phyloP scores from a whole-genome alignment of 2,113 vertebrate species.

The Ptilonorhynchus violaceus region DNA sequence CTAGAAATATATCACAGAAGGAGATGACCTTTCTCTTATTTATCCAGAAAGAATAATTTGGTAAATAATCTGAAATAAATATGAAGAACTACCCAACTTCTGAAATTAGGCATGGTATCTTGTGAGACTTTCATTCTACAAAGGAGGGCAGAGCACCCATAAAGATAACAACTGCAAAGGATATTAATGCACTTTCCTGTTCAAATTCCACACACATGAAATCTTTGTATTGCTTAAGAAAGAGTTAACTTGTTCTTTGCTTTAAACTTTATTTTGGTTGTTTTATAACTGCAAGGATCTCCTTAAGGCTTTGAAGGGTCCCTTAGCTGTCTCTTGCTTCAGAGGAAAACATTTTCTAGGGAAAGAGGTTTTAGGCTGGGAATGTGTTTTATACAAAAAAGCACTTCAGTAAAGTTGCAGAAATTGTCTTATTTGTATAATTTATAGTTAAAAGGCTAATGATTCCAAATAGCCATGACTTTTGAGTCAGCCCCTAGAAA shows the following conservation, averaged over 20 bases:
- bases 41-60: not conserved
- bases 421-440: not conserved
- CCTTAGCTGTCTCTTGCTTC: not conserved
- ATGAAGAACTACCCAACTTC: not conserved
- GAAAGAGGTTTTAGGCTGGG: not conserved
- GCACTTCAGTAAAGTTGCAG: not conserved
- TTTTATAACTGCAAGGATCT: not conserved
- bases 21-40: not conserved
- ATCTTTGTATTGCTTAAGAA: not conserved
- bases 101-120: not conserved
- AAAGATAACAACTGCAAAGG: not conserved
- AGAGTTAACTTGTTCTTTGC: not conserved
- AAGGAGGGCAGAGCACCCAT: not conserved
- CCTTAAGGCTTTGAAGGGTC: not conserved
- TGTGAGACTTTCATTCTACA: not conserved
- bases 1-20: not conserved
- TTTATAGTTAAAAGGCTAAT: not conserved
- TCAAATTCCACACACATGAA: not conserved
- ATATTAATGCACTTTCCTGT: not conserved
- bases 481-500: not conserved
- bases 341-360: not conserved
- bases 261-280: not conserved
- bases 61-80: not conserved
- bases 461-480: not conserved
- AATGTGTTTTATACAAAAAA: not conserved